Evolutionary conservation across 92 coral and sea anemone species (phyloP).

Genomic region (Porites lobata): DNA sequence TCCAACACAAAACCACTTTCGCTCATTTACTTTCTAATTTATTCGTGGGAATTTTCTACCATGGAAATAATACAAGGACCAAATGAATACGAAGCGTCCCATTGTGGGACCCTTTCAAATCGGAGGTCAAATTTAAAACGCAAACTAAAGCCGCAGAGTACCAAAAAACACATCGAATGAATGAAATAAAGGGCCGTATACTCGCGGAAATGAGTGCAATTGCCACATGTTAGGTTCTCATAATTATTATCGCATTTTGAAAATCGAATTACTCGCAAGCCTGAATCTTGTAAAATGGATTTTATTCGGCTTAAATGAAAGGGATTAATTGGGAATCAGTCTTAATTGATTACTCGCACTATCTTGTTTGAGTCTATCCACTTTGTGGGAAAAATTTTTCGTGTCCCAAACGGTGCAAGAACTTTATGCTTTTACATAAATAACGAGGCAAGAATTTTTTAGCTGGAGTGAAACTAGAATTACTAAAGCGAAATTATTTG

Average conservation of each 20-base stretch:
- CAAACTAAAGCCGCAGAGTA: conserved; percentile 38
- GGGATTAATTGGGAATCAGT: conserved; percentile 35
- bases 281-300: conserved; percentile 72
- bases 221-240: conserved; percentile 54
- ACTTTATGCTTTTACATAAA: neutral
- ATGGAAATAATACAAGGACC: conserved; percentile 50
- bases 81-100: conserved; percentile 39
- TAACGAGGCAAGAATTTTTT: neutral
- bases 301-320: conserved; percentile 61
- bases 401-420: conserved; percentile 4
- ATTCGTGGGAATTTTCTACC: conserved; percentile 68
- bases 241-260: conserved; percentile 52
- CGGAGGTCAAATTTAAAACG: conserved; percentile 52
- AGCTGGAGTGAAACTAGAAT: neutral
- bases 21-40: conserved; percentile 14
- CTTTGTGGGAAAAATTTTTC: conserved; percentile 27
- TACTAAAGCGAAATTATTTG: neutral
- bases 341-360: conserved; percentile 32
- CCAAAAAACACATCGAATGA: neutral
- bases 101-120: conserved; percentile 41
- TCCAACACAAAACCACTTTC: conserved; percentile 41
- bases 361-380: neutral
- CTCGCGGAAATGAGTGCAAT: conserved; percentile 22
- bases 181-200: conserved; percentile 15
- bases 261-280: conserved; percentile 81